Evolutionary conservation across 1,140 invertebrate genomes (phyloP).

Genomic region (Drosophila malerkotliana): DNA sequence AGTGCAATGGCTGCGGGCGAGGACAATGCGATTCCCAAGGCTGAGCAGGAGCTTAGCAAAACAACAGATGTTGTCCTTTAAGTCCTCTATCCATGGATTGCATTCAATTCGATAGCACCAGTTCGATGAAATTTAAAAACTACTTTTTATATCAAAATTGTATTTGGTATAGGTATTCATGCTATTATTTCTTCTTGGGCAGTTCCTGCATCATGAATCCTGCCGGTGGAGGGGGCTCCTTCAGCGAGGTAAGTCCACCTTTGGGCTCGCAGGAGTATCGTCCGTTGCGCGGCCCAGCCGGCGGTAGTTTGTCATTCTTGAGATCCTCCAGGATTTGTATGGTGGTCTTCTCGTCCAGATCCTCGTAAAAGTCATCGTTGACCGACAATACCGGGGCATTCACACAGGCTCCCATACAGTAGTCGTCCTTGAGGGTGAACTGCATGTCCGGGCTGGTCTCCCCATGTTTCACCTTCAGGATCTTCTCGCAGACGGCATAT

Average conservation of each 20-base stretch:
- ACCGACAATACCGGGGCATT: constrained; percentile 45
- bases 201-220: constrained; percentile 42
- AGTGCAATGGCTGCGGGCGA: constrained; percentile 36
- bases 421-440: constrained; percentile 28
- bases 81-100: not conserved
- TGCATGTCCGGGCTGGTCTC: constrained; percentile 52
- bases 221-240: constrained; percentile 14
- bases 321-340: constrained; percentile 19
- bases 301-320: constrained; percentile 7
- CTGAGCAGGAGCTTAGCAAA: constrained; percentile 52
- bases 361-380: constrained; percentile 63
- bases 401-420: constrained; percentile 54
- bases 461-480: constrained; percentile 15
- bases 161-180: not conserved
- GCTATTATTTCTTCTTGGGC: constrained; percentile 1
- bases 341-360: constrained; percentile 23
- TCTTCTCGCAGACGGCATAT: constrained; percentile 14
- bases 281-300: constrained; percentile 21
- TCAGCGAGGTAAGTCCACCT: constrained; percentile 17
- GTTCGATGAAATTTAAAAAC: constrained; percentile 4
- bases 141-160: constrained; percentile 18
- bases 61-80: constrained; percentile 64
- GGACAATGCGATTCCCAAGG: constrained; percentile 18
- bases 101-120: constrained; percentile 6
- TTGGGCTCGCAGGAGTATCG: constrained; percentile 39